Base-by-base conservation (phyloP, 2,113 vertebrate genomes). In the Bufo gargarizans region DNA sequence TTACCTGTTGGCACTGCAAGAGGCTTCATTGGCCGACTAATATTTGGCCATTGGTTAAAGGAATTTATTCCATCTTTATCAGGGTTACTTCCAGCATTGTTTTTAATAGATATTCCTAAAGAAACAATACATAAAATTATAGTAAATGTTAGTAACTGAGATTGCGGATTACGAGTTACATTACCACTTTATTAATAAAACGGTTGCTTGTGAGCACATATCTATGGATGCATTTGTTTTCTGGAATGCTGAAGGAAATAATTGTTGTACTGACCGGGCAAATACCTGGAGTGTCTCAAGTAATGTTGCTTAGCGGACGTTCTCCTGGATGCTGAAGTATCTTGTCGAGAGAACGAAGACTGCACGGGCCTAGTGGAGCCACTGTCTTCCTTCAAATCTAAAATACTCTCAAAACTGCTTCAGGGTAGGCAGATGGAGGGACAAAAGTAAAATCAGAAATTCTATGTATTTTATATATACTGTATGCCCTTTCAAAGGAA, bases 251-350 rank as follows among this genome's bases (percentile, higher is more conserved):
- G 6, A 81, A 61, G 20, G 33, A 61, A 17, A 10, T 8, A 56
- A 33, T 59, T 0, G 63, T 50, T 67, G 61, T 83, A 88, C 92
- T 95, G 93, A 98, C 98, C 98, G 90, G 98, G 98, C 85, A 98
- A 91, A 94, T 98, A 99, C 93, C 98, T 96, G 1, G 97, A 96
- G 91, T 98, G 97, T 87, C 94, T 97, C 93, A 98, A 86, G 92
- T 98, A 98, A 93, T 97, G 96, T 6, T 97, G 96, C 90, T 97
- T 97, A 87, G 96, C 97, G 1, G 95, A 94, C 74, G 96, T 91
- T 2, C 93, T 92, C 91, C 96, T 82, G 3, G 91, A 91, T 0
- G 95, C 91, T 0, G 94, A 94, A 2, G 93, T 95, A 90, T 98
- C 97, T 82, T 95, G 95, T 82, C 92, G 94, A 19, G 94, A 92